Evolutionary conservation across 2,113 vertebrate genomes (phyloP).

Genomic region (Psittacus erithacus): DNA sequence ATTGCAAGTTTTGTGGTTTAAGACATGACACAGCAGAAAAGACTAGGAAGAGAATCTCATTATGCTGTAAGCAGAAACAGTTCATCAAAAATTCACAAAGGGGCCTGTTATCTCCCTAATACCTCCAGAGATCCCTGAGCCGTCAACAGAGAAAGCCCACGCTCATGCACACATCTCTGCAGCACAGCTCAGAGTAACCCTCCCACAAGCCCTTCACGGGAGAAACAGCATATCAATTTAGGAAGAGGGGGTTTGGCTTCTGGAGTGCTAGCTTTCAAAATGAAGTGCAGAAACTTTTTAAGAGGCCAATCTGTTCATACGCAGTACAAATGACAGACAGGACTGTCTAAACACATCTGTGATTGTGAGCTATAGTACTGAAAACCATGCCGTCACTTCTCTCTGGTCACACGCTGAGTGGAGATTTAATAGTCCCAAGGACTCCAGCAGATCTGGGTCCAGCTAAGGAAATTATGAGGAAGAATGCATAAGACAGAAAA

Average conservation of each 20-base stretch:
- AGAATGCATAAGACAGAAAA: neutral
- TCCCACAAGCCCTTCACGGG: neutral
- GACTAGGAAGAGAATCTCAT: neutral
- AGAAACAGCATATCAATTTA: neutral
- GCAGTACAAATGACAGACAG: neutral
- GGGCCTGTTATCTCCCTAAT: neutral
- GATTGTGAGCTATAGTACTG: neutral
- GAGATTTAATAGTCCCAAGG: neutral
- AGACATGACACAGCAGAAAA: neutral
- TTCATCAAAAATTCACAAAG: neutral
- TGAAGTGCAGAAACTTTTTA: neutral
- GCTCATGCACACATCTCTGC: fast-evolving
- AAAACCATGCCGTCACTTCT: neutral
- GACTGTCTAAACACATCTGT: conserved; percentile 26
- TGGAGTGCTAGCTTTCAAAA: neutral
- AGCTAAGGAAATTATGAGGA: neutral
- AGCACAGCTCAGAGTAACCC: neutral
- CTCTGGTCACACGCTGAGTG: neutral
- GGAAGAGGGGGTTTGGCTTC: neutral
- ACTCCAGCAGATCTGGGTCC: neutral
- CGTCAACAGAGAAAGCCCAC: neutral
- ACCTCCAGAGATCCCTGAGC: neutral
- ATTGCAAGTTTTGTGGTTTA: neutral
- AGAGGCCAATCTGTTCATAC: neutral
- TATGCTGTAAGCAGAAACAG: fast-evolving